Evolutionary conservation across 2,888 invertebrate genomes (phyloP).

Genomic region (Sylvicola cinctus): DNA sequence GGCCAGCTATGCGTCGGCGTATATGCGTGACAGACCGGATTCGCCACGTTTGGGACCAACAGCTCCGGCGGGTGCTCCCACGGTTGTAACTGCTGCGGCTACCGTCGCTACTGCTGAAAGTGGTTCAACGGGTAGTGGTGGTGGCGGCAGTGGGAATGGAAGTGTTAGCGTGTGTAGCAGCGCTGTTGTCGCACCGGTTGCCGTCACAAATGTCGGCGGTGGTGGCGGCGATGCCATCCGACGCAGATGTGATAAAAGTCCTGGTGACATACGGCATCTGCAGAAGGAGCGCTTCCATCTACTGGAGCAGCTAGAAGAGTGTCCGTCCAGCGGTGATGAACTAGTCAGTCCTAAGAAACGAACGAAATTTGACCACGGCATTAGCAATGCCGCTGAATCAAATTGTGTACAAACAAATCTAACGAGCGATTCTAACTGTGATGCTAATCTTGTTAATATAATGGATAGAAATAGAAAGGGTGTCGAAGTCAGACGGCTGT

Average conservation of each 20-base stretch:
- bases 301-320: constrained; percentile 47
- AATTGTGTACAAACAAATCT: constrained; percentile 10
- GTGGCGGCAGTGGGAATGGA: not conserved
- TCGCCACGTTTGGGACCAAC: constrained; percentile 3
- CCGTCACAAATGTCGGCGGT: not conserved
- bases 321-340: constrained; percentile 49
- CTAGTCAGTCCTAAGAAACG: constrained; percentile 43
- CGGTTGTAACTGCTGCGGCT: not conserved
- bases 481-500: constrained; percentile 30
- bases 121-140: not conserved
- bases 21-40: constrained; percentile 2
- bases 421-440: constrained; percentile 23
- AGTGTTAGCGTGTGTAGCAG: too few species aligned
- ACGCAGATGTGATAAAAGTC: constrained; percentile 23
- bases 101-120: not conserved
- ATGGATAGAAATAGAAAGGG: constrained; percentile 21
- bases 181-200: too few species aligned
- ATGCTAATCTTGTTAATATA: constrained; percentile 17
- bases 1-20: not conserved
- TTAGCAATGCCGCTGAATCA: constrained; percentile 6
- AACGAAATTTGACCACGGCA: constrained; percentile 33
- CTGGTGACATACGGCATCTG: constrained; percentile 38
- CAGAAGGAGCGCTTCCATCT: constrained; percentile 50
- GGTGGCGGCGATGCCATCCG: constrained; percentile 12
- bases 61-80: not conserved